A percentile compares a stretch with the other conserved stretches of the same genome.
These are phyloP conservation scores for Eolophus roseicapilla DNA, from an alignment of 2,113 vertebrate species.

Conservation along the genomic window DNA sequence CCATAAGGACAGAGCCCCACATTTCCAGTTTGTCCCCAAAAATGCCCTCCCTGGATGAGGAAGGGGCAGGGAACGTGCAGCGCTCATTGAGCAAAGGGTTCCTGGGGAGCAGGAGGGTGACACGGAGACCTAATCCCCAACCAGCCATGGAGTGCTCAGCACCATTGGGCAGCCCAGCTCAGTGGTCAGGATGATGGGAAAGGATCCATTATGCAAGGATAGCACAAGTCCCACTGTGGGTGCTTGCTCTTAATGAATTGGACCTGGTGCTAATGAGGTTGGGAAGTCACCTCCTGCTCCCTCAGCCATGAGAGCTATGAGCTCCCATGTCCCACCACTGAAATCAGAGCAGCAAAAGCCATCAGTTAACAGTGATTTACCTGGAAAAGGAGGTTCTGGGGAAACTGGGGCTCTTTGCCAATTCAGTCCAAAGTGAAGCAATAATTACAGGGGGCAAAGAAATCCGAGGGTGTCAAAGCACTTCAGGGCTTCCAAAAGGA, in stretches of 20 bases:
- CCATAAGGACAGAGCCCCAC: rapidly evolving
- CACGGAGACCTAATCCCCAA: background rate
- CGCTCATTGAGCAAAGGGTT: background rate
- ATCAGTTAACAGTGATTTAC: background rate
- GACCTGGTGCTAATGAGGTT: rapidly evolving
- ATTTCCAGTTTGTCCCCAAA: background rate
- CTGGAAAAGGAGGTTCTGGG: background rate
- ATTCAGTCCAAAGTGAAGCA: background rate
- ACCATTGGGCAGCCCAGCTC: rapidly evolving
- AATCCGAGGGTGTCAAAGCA: background rate
- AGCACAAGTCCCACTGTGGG: background rate
- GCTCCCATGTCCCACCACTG: background rate
- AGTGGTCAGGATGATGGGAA: background rate
- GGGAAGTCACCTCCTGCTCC: background rate
- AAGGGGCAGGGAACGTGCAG: rapidly evolving
- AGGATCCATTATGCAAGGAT: background rate
- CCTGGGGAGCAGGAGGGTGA: background rate
- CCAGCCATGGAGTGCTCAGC: background rate
- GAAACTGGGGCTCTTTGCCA: background rate
- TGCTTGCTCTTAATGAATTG: background rate
- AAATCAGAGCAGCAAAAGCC: background rate
- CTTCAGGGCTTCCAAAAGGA: background rate
- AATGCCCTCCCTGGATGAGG: rapidly evolving
- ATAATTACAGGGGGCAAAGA: background rate
- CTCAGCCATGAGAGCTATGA: background rate